Evolutionary conservation across 2,113 vertebrate species (phyloP), one percentile per base, ranked within the genome.

Genomic region (Ailuropoda melanoleuca): DNA sequence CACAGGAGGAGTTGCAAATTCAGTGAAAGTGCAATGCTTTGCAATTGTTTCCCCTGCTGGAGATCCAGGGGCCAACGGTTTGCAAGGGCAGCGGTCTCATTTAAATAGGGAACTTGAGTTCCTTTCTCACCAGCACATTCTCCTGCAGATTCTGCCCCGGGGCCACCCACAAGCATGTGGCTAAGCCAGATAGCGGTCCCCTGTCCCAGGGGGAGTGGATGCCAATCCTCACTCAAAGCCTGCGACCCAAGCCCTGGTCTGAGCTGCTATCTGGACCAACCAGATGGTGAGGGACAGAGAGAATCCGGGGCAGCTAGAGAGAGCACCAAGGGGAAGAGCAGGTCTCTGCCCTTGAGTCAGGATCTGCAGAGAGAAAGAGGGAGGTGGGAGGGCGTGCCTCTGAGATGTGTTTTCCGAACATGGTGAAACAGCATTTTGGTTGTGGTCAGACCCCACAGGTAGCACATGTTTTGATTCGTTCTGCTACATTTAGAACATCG

Each of bases 201-300:
- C 68, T 12, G 72, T 74, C 23, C 89, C 34, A 14, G 86, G 60
- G 86, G 74, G 50, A n/a, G 78, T 78, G 56, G 34, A 7, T 43
- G 88, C 60, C 93, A 94, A 83, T 56, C 89, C 95, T 39, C 14
- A 91, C 88, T 83, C 31, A 58, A 81, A 86, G 96, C 81, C 88
- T 90, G 58, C 93, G 50, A 72, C 72, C 88, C 3, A 7, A 95
- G 87, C 24, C 29, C 15, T 17, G 84, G 26, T 55, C 84, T 62
- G 68, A 80, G 89, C 66, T 55, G 83, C 95, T 97, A 96, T 98
- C 98, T 90, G 87, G 15, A 48, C 46, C 24, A 18, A 56, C 55
- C 97, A 98, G 83, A 88, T 56, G 77, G 88, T 78, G 85, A 83
- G 43, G 72, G 29, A 60, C 56, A 88, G 84, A 56, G 26, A 34